A percentile compares a stretch with the other conserved stretches of the same genome.
Conservation (phyloP, 1,140 invertebrate genomes). For the Atta cephalotes region DNA sequence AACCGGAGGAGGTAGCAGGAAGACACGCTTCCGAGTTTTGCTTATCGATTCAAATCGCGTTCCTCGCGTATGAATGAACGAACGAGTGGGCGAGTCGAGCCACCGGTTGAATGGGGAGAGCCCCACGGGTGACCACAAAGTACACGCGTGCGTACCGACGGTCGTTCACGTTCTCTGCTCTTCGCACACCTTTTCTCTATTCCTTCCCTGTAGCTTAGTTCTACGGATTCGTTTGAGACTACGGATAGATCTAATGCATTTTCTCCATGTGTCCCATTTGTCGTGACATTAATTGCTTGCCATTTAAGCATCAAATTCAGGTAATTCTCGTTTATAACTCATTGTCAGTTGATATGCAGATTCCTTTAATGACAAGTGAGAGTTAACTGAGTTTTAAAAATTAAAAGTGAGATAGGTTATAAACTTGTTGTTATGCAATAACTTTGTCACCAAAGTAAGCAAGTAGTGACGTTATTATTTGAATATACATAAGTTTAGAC, state of each 20-base stretch:
- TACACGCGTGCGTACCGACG: constrained; percentile 71
- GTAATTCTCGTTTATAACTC: too few relatives aligned
- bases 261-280: neutral
- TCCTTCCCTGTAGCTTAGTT: neutral
- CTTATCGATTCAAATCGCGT: constrained; percentile 83
- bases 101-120: constrained; percentile 80
- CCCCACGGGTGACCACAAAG: constrained; percentile 76
- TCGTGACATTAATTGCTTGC: neutral
- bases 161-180: constrained; percentile 26
- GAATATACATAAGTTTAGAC: too few relatives aligned
- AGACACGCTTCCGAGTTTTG: constrained; percentile 73
- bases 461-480: too few relatives aligned
- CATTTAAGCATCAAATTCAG: too few relatives aligned
- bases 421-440: too few relatives aligned
- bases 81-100: constrained; percentile 81
- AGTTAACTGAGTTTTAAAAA: too few relatives aligned
- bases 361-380: too few relatives aligned
- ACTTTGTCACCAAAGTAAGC: too few relatives aligned
- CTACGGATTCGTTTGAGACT: neutral
- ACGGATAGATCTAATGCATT: neutral
- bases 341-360: too few relatives aligned
- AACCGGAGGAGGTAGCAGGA: constrained; percentile 38
- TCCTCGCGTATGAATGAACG: constrained; percentile 81
- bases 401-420: too few relatives aligned
- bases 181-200: neutral